A percentile compares a stretch with the other conserved stretches of the same genome.
Evolutionary conservation across 1,140 invertebrate species (phyloP).

Genomic region (Drosophila lowei): DNA sequence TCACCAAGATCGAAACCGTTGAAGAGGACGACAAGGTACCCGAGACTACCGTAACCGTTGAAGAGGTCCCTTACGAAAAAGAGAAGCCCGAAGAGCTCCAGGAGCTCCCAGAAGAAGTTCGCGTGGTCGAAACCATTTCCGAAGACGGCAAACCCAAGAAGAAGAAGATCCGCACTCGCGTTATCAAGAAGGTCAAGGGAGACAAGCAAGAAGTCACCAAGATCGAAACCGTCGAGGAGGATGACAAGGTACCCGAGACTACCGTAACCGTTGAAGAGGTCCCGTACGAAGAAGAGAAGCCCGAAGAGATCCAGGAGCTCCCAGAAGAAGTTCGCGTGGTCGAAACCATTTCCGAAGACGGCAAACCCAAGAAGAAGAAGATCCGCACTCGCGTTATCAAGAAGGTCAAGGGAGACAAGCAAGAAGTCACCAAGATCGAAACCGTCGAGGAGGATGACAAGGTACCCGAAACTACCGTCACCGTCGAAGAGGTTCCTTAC

Average conservation of each 20-base stretch:
- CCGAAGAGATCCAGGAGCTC: neutral
- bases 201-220: constrained; percentile 8
- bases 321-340: constrained; percentile 6
- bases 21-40: constrained; percentile 1
- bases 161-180: constrained; percentile 13
- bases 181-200: constrained; percentile 14
- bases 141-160: constrained; percentile 12
- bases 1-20: constrained; percentile 11
- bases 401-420: constrained; percentile 11
- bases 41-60: constrained; percentile 1
- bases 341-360: neutral
- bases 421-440: constrained; percentile 10
- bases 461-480: neutral
- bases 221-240: constrained; percentile 10
- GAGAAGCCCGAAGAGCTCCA: neutral
- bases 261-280: constrained; percentile 5
- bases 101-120: constrained; percentile 7
- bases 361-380: constrained; percentile 11
- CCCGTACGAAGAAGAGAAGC: neutral
- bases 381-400: constrained; percentile 7
- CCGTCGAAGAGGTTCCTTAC: neutral
- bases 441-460: constrained; percentile 9
- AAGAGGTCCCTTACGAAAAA: neutral
- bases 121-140: neutral
- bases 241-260: constrained; percentile 1